phyloP scores from a whole-genome alignment of 2,113 vertebrate genomes.

The Campylomormyrus numenius region DNA sequence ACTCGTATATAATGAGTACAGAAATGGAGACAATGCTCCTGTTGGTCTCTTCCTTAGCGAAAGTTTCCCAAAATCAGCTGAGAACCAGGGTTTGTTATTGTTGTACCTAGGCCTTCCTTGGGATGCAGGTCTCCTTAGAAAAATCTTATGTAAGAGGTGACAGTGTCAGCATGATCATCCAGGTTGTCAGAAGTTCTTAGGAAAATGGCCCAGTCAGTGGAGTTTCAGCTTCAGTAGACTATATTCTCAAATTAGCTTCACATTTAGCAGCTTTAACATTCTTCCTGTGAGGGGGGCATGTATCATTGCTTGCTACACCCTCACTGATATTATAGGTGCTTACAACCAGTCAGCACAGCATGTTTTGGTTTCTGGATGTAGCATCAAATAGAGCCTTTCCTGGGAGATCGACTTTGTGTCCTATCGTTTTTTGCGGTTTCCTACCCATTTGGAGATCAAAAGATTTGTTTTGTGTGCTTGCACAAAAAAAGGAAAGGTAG shows the following conservation, averaged over 20 bases:
- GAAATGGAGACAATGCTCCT: neutral
- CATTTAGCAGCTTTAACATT: too few relatives aligned
- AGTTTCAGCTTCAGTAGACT: neutral
- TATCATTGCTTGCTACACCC: neutral
- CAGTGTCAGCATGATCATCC: neutral
- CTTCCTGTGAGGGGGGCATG: neutral
- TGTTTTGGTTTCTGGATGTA: neutral
- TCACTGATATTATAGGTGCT: neutral
- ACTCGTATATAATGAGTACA: neutral
- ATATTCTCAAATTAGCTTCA: neutral
- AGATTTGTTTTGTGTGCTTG: neutral
- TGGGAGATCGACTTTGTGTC: neutral
- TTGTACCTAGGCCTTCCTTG: neutral
- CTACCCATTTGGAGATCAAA: neutral
- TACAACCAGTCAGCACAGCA: neutral
- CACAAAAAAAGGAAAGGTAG: neutral
- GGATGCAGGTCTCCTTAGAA: neutral
- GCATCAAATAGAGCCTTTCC: neutral
- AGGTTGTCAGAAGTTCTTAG: neutral
- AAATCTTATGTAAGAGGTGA: neutral
- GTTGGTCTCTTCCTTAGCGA: neutral
- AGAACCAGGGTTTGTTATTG: neutral
- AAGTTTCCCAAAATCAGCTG: neutral
- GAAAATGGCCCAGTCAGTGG: neutral
- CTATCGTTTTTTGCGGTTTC: neutral